Evolutionary conservation across 2,888 invertebrate species (phyloP), one percentile per base, ranked within the genome.

Genomic region (Rotaria macrura): DNA sequence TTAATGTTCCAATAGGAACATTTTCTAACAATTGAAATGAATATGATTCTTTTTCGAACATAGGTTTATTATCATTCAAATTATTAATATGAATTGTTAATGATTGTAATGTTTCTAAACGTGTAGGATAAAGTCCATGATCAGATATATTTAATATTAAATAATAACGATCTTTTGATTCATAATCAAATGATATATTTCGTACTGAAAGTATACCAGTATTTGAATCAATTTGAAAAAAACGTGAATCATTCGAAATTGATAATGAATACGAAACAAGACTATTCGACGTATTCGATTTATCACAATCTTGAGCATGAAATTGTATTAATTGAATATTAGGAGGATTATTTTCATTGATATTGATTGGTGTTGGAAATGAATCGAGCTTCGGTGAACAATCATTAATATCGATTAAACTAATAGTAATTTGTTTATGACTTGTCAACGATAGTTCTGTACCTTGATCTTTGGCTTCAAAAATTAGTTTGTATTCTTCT

Each of bases 11-110:
- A 17, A 79, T 34, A 34, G 72, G 65, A 5, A 85, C 87, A 84
- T 88, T 85, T 85, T 88, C 88, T 23, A 85, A 54, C 38, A 88
- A 34, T 2, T n/a, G 57, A 83, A 88, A 87, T 47, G 85, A 86
- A 84, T 87, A 88, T 10, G 49, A 85, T 34, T 85, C 83, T 72
- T 86, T 85, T 38, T 38, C 74, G 72, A 88, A 88, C 20, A 38
- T 84, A 9, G 88, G 88, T 3, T 83, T 74, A 74, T 88, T 87
- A 84, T 88, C 88, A 72, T 88, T 88, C 20, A 84, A 85, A 65
- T 88, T 88, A 6, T 85, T 72, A 23, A 88, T 87, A 34, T 65
- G 74, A n/a, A 88, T 84, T 14, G 57, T 65, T 25, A 88, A 79
- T n/a, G 40, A 3, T 43, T 43, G 40, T 14, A 79, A 38, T 10